Conservation (phyloP, 1,140 invertebrate genomes). For the Plodia interpunctella region DNA sequence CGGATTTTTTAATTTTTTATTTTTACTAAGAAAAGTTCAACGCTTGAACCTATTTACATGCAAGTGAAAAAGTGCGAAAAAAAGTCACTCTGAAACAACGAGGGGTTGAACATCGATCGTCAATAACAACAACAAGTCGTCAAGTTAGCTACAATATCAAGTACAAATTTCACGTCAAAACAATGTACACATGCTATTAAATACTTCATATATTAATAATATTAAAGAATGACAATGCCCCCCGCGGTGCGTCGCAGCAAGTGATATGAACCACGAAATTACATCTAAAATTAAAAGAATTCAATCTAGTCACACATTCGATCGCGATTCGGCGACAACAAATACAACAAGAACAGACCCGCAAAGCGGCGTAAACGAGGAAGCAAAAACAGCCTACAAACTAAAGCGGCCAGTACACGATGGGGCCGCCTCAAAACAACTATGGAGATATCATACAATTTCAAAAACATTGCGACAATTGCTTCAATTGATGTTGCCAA, state of each 20-base stretch:
- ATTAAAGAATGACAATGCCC: constrained; percentile 49
- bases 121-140: constrained; percentile 52
- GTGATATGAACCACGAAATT: constrained; percentile 63
- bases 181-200: constrained; percentile 38
- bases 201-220: constrained; percentile 17
- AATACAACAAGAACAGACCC: constrained; percentile 58
- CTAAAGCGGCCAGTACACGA: constrained; percentile 22
- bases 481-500: neutral
- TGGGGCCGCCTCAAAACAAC: neutral
- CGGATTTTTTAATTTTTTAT: constrained; percentile 42
- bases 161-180: constrained; percentile 55
- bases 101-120: constrained; percentile 46
- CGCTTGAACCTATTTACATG: constrained; percentile 52
- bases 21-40: constrained; percentile 47
- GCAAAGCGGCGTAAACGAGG: constrained; percentile 43
- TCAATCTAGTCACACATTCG: constrained; percentile 27
- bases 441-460: neutral
- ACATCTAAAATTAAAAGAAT: constrained; percentile 58
- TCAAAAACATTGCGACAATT: neutral
- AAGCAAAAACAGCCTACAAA: constrained; percentile 52
- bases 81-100: constrained; percentile 48
- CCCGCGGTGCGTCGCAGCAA: constrained; percentile 45
- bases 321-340: constrained; percentile 3
- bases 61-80: constrained; percentile 55
- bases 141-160: constrained; percentile 40